Conservation (phyloP, 2,888 invertebrate genomes). For the Eupithecia subumbrata region DNA sequence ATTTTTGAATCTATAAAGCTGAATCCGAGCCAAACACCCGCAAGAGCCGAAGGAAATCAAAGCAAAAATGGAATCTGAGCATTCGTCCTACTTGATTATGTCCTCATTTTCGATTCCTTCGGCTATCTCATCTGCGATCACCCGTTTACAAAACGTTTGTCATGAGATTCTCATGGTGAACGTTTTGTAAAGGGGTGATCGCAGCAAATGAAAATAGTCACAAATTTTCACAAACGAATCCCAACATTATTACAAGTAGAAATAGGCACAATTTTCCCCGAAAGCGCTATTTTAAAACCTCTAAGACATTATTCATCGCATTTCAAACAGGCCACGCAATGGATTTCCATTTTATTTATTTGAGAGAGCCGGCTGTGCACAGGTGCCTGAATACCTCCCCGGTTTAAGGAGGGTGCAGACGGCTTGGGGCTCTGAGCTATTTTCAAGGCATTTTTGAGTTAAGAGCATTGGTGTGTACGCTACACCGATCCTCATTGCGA, state of each 20-base stretch:
- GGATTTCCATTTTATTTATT: constrained; percentile 47
- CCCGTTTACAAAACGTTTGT: too few relatives aligned
- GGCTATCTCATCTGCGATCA: too few relatives aligned
- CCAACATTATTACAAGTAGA: background rate
- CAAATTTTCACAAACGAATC: background rate
- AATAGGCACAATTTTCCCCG: background rate
- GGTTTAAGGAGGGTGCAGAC: constrained; percentile 12
- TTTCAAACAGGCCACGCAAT: constrained; percentile 35
- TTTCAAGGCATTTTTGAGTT: background rate
- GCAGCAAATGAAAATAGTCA: background rate
- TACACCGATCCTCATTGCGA: background rate
- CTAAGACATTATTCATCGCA: constrained; percentile 34
- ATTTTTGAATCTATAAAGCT: too few relatives aligned
- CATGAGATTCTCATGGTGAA: too few relatives aligned
- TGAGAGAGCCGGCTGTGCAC: constrained; percentile 36
- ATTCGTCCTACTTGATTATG: too few relatives aligned
- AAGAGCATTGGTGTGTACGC: background rate
- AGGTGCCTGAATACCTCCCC: constrained; percentile 44
- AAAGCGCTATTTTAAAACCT: constrained; percentile 6
- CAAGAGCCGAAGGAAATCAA: too few relatives aligned
- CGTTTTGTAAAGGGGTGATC: background rate
- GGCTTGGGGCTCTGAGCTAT: background rate
- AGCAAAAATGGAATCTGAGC: too few relatives aligned
- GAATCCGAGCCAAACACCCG: too few relatives aligned
- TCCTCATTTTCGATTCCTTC: too few relatives aligned